Evolutionary conservation across 1,140 invertebrate genomes (phyloP).

Genomic region (Saccostrea echinata): DNA sequence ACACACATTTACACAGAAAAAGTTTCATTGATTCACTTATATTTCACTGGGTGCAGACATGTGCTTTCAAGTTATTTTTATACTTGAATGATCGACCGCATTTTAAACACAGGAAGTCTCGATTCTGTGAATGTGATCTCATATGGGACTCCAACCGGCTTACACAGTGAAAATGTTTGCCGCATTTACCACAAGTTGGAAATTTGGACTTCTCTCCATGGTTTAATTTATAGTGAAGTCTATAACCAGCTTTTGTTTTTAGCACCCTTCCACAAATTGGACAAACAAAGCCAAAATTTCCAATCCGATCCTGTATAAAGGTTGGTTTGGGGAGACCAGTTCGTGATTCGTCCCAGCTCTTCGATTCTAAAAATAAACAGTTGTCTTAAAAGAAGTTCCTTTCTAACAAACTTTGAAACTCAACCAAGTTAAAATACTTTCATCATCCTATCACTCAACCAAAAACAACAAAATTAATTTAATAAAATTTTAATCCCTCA

Average conservation of each 20-base stretch:
- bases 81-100: constrained; percentile 39
- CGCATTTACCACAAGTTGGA: constrained; percentile 30
- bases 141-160: constrained; percentile 39
- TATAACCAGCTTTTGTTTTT: constrained; percentile 23
- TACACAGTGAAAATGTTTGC: constrained; percentile 41
- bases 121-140: constrained; percentile 14
- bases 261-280: constrained; percentile 31
- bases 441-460: too few species aligned
- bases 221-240: constrained; percentile 31
- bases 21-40: neutral
- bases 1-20: neutral
- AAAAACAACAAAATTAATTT: too few species aligned
- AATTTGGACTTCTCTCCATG: constrained; percentile 33
- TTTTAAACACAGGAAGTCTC: constrained; percentile 34
- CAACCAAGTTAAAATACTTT: too few species aligned
- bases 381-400: neutral
- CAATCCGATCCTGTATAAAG: constrained; percentile 9
- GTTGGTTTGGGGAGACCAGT: constrained; percentile 1
- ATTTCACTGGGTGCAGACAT: constrained; percentile 10
- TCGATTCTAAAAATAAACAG: constrained; percentile 29
- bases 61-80: constrained; percentile 42
- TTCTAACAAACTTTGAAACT: neutral
- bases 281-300: constrained; percentile 39
- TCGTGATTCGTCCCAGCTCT: neutral
- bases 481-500: too few species aligned